Percentiles rank a stretch among this genome's conserved stretches.
Conservation (phyloP, 2,797 vertebrate genomes). For the Danio tinwini region DNA sequence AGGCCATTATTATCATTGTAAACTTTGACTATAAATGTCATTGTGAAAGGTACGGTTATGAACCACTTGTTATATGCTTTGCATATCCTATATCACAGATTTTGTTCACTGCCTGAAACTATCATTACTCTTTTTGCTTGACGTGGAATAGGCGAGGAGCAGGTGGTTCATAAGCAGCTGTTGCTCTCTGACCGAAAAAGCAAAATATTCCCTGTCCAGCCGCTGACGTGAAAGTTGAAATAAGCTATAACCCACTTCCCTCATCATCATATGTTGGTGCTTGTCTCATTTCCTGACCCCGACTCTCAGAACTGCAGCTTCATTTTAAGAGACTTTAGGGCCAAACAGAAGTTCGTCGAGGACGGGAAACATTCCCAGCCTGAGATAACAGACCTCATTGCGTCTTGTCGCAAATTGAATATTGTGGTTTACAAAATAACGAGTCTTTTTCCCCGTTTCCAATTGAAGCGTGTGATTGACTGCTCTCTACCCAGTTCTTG, state of each 20-base stretch:
- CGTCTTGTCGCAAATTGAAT: constrained; percentile 49
- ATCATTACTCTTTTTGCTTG: constrained; percentile 55
- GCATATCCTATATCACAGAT: not conserved
- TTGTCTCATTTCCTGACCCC: constrained; percentile 79
- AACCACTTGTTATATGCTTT: not conserved
- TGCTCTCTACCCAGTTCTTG: constrained; percentile 65
- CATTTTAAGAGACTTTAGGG: constrained; percentile 61
- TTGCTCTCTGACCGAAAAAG: constrained; percentile 65
- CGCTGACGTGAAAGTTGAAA: constrained; percentile 76
- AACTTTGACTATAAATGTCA: too few species aligned
- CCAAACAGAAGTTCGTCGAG: constrained; percentile 53
- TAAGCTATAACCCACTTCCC: constrained; percentile 76
- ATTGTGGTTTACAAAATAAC: constrained; percentile 53
- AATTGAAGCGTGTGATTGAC: constrained; percentile 62
- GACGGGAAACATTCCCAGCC: constrained; percentile 56
- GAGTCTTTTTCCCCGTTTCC: constrained; percentile 59
- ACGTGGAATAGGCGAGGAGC: constrained; percentile 73
- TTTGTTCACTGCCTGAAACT: constrained; percentile 5
- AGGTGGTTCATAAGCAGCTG: constrained; percentile 71
- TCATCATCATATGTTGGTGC: constrained; percentile 67
- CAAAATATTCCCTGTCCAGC: constrained; percentile 70
- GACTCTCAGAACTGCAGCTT: constrained; percentile 68
- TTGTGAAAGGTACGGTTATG: not conserved
- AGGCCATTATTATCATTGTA: not conserved
- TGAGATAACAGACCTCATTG: constrained; percentile 29